Evolutionary conservation across 2,113 vertebrate genomes (phyloP), one percentile per base, ranked within the genome.

Genomic region (Pipa parva): DNA sequence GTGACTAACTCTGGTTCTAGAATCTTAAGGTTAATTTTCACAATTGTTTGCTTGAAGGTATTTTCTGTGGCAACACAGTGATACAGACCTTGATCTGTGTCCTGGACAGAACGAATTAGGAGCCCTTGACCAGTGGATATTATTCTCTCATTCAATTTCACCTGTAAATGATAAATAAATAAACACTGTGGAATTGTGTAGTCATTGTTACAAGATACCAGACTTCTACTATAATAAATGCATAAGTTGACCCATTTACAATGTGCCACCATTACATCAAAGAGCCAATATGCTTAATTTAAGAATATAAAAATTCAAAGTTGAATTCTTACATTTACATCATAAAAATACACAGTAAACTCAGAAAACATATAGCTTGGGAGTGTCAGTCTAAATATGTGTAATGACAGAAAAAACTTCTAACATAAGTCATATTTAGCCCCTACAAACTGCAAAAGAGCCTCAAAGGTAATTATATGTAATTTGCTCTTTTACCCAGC

Each of bases 51-150:
- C 65, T 97, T 98, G 85, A 99, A 99, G 79, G 74, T 77, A 68
- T 99, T 99, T 72, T 99, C 97, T 0, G 93, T 95, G 1, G 93
- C 92, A 1, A 98, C 91, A 84, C 97, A 99, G 79, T 97, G 93
- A 76, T 99, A 99, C 1, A 95, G 86, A 1, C 97, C 97, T 72
- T 91, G 88, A 79, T 99, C 97, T 0, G 88, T 85, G 28, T 85
- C 84, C 75, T 95, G 95, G 46, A 92, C 88, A 0, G 87, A 88
- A 56, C 97, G 94, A 45, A 99, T 91, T 37, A 99, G 86, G 9
- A 99, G 91, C 75, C 97, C 97, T 51, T 95, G 91, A 4, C 92
- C 86, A 0, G 95, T 97, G 27, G 89, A 89, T 55, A 98, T 77
- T 57, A 99, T 86, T 3, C 95, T 89, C 24, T 99, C 95, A 3